These are phyloP conservation scores for Ictidomys tridecemlineatus DNA, from an alignment of 2,113 vertebrate species.

Conservation along the genomic window DNA sequence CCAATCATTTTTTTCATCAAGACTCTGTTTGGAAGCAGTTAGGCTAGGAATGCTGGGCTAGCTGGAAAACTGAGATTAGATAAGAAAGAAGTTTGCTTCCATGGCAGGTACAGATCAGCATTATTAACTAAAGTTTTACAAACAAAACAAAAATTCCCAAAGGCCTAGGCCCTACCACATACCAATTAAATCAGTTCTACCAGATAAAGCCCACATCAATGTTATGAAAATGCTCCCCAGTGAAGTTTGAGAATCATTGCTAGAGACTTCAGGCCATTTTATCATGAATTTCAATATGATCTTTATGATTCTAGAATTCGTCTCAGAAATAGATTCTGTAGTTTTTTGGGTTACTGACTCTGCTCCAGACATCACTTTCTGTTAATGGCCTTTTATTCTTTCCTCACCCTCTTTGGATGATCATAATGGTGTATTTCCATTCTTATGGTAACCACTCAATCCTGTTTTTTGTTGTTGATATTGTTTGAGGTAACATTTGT, in stretches of 20 bases:
- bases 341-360: background rate
- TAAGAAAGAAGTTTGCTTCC: background rate
- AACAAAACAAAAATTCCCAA: conserved; percentile 5
- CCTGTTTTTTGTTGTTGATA: background rate
- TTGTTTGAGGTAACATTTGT: conserved; percentile 38
- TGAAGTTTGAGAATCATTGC: background rate
- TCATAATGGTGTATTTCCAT: background rate
- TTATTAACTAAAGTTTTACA: background rate
- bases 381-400: background rate
- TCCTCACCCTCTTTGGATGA: background rate
- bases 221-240: background rate
- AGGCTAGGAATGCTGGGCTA: background rate
- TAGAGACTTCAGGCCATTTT: background rate
- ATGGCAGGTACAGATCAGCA: background rate
- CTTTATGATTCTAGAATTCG: background rate
- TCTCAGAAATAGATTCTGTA: background rate
- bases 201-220: background rate
- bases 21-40: background rate
- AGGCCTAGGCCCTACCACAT: background rate
- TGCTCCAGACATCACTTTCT: background rate
- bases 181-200: background rate
- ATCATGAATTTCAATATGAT: background rate
- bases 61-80: background rate
- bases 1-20: background rate
- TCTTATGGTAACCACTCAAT: background rate